Conservation (phyloP, 2,888 invertebrate species). For the Pachycephus smyrnensis region DNA sequence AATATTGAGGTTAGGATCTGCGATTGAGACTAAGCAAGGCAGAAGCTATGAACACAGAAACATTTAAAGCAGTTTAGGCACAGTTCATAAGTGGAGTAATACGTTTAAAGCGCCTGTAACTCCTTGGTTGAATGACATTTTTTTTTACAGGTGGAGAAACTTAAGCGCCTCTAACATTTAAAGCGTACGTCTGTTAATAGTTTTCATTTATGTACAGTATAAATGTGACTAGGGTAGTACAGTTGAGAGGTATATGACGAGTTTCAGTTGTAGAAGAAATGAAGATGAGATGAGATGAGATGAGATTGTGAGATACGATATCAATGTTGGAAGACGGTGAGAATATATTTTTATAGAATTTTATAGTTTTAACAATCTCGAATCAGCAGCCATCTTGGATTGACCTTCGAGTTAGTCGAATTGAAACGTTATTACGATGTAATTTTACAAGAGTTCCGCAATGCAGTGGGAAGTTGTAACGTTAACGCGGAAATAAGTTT, state of each 20-base stretch:
- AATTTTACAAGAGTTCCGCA: neutral
- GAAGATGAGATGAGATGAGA: neutral
- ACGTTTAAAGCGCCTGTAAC: slow-evolving; percentile 50
- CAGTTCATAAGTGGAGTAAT: slow-evolving; percentile 29
- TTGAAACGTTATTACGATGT: neutral
- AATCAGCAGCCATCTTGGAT: neutral
- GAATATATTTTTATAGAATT: neutral
- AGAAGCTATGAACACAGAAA: slow-evolving; percentile 48
- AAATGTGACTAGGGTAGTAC: neutral
- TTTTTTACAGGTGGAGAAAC: neutral
- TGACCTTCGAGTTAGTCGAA: neutral
- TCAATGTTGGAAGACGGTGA: neutral
- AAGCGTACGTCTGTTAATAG: slow-evolving; percentile 35
- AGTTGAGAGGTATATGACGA: neutral
- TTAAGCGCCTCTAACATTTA: slow-evolving; percentile 53
- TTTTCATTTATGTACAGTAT: neutral
- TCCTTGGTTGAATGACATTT: slow-evolving; percentile 5
- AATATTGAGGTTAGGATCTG: neutral
- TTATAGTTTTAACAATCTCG: neutral
- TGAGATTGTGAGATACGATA: neutral
- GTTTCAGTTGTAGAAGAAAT: neutral
- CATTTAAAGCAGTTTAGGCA: slow-evolving; percentile 58
- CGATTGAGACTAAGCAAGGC: neutral
- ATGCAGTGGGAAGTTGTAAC: neutral
- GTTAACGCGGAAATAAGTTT: neutral